Evolutionary conservation across 2,888 invertebrate species (phyloP).

Genomic region (Coenonympha arcania): DNA sequence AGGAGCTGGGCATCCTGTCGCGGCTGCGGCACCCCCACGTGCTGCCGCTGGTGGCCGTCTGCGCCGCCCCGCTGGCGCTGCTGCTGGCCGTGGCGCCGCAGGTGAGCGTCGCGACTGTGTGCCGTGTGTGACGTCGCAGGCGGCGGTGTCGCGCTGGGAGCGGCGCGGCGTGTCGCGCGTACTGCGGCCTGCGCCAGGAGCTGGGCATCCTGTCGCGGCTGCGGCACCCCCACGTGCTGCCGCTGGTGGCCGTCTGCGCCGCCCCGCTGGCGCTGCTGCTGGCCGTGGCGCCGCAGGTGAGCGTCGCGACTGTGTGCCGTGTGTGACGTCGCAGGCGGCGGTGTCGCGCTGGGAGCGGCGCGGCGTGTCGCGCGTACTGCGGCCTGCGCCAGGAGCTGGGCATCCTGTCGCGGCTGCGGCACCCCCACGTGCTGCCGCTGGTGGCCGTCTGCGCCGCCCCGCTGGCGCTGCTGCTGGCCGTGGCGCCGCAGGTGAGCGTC

Average conservation of each 20-base stretch:
- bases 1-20: conserved; percentile 91
- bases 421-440: conserved; percentile 93
- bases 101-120: conserved; percentile 41
- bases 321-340: too few relatives aligned
- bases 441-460: conserved; percentile 93
- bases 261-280: conserved; percentile 91
- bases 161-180: conserved; percentile 95
- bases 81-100: conserved; percentile 91
- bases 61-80: conserved; percentile 89
- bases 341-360: conserved; percentile 94
- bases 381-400: conserved; percentile 95
- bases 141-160: conserved; percentile 93
- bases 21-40: conserved; percentile 92
- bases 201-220: conserved; percentile 88
- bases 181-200: conserved; percentile 96
- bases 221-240: conserved; percentile 93
- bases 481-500: conserved; percentile 80
- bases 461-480: conserved; percentile 87
- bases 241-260: conserved; percentile 90
- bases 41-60: conserved; percentile 92
- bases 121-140: too few relatives aligned
- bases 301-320: too few relatives aligned
- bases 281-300: conserved; percentile 84
- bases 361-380: conserved; percentile 96
- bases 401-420: conserved; percentile 87